phyloP scores from a whole-genome alignment of 2,113 vertebrate genomes.

The Carassius auratus region DNA sequence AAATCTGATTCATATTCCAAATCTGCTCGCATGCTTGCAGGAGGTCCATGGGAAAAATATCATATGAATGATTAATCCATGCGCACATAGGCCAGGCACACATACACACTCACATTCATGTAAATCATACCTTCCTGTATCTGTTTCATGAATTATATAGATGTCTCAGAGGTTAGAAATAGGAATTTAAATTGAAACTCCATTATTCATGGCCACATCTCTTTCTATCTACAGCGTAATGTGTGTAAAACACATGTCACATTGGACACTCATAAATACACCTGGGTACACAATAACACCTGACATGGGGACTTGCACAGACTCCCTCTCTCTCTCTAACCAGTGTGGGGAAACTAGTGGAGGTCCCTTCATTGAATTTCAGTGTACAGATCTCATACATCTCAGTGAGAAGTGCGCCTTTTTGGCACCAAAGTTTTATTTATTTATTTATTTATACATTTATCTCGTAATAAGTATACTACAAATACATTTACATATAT shows the following conservation, averaged over 20 bases:
- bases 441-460: too few relatives aligned
- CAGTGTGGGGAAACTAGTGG: neutral
- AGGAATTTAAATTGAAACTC: slow-evolving; percentile 74
- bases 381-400: neutral
- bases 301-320: neutral
- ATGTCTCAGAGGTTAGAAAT: slow-evolving; percentile 72
- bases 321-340: neutral
- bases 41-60: slow-evolving; percentile 35
- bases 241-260: slow-evolving; percentile 59
- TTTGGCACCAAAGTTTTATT: too few relatives aligned
- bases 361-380: neutral
- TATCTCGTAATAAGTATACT: too few relatives aligned
- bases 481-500: too few relatives aligned
- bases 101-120: slow-evolving; percentile 31
- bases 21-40: neutral
- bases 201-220: slow-evolving; percentile 73
- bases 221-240: slow-evolving; percentile 45
- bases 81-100: slow-evolving; percentile 4
- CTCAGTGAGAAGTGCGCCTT: neutral
- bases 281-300: slow-evolving; percentile 13
- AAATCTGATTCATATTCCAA: slow-evolving; percentile 17
- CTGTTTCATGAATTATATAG: slow-evolving; percentile 73
- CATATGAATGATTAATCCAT: neutral
- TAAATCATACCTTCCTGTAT: slow-evolving; percentile 72
- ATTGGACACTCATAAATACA: slow-evolving; percentile 50